phyloP scores from a whole-genome alignment of 2,797 vertebrate genomes.

The Cynopterus sphinx region DNA sequence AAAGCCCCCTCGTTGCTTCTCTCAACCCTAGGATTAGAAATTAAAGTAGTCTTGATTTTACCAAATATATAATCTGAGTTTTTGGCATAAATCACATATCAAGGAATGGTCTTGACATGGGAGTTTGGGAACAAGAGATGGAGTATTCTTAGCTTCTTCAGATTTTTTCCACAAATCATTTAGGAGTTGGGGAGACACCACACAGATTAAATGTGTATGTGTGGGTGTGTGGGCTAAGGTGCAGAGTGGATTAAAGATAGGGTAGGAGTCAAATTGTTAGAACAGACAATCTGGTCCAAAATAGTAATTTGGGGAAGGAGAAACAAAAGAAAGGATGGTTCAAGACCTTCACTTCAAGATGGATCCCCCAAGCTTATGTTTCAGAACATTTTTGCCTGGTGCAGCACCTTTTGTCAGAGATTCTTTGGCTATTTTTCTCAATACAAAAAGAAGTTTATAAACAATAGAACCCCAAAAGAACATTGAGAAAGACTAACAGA shows the following conservation, averaged over 20 bases:
- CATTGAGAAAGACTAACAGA: slow-evolving; percentile 78
- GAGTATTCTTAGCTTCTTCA: neutral
- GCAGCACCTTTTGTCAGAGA: slow-evolving; percentile 74
- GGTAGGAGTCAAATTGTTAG: neutral
- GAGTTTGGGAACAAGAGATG: neutral
- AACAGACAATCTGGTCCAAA: slow-evolving; percentile 1
- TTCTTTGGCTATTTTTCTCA: slow-evolving; percentile 80
- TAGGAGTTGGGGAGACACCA: neutral
- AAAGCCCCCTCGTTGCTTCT: neutral
- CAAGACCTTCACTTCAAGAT: neutral
- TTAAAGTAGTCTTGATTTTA: neutral
- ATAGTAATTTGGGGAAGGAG: neutral
- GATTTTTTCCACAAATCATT: neutral
- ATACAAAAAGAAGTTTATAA: slow-evolving; percentile 82
- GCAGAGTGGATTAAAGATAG: neutral
- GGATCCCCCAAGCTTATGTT: neutral
- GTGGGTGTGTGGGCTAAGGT: neutral
- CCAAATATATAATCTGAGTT: neutral
- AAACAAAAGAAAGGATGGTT: slow-evolving; percentile 38
- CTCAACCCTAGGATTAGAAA: neutral
- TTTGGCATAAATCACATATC: neutral
- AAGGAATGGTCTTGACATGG: slow-evolving; percentile 7
- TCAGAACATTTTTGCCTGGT: slow-evolving; percentile 73
- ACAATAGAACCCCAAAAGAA: slow-evolving; percentile 84
- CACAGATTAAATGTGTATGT: neutral